Conservation (phyloP, 2,113 vertebrate species). For the Pagrus major region DNA sequence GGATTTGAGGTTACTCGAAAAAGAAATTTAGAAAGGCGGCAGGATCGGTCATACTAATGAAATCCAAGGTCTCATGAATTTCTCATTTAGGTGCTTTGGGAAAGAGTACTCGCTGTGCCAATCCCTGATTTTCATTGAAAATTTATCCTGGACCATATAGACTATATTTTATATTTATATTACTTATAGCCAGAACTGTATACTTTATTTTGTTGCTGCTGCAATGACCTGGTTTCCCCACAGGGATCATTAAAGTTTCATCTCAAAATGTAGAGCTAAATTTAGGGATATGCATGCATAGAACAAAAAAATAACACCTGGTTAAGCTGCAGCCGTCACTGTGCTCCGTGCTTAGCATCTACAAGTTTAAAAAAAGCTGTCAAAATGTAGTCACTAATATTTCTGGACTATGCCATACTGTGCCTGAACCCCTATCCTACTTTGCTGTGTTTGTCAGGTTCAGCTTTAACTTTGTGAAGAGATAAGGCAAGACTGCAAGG, state of each 20-base stretch:
- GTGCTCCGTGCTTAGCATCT: constrained; percentile 7
- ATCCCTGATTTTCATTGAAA: constrained; percentile 12
- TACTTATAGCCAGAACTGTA: background rate
- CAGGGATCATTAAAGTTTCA: constrained; percentile 49
- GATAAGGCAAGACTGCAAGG: constrained; percentile 32
- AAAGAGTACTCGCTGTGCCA: background rate
- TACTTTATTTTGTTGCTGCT: constrained; percentile 33
- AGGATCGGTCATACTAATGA: constrained; percentile 3
- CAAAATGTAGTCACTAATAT: constrained; percentile 21
- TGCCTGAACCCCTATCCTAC: constrained; percentile 19
- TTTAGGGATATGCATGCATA: constrained; percentile 21
- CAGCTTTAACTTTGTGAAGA: constrained; percentile 20
- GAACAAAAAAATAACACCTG: constrained; percentile 29
- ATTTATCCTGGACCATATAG: constrained; percentile 2
- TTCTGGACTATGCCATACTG: constrained; percentile 10
- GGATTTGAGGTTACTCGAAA: background rate
- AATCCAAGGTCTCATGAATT: constrained; percentile 33
- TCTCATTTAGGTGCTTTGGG: constrained; percentile 16
- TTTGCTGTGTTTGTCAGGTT: constrained; percentile 37
- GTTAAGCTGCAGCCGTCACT: constrained; percentile 26
- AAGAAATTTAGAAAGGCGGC: background rate
- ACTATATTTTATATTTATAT: background rate
- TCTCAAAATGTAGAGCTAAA: constrained; percentile 38
- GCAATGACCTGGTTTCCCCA: constrained; percentile 46
- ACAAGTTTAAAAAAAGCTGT: constrained; percentile 26